These are phyloP conservation scores for Patella caerulea DNA, from an alignment of 2,888 invertebrate species.

Conservation along the genomic window DNA sequence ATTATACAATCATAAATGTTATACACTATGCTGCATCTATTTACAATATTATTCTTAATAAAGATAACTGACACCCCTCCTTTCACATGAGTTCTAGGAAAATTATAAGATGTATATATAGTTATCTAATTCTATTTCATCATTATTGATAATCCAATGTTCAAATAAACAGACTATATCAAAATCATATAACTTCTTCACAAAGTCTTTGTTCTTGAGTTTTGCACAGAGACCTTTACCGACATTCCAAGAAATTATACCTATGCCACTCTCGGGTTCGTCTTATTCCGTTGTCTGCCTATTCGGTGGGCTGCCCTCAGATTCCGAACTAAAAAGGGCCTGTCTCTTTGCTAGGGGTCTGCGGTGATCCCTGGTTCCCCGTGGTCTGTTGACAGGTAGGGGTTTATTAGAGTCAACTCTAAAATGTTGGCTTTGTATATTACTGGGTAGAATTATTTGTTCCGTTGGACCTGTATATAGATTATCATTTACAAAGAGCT, in stretches of 20 bases:
- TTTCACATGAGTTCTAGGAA: background rate
- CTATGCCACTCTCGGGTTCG: background rate
- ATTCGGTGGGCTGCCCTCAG: background rate
- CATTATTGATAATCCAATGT: background rate
- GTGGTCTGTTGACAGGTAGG: background rate
- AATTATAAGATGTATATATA: background rate
- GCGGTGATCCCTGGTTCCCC: background rate
- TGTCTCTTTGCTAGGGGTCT: background rate
- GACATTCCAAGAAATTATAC: background rate
- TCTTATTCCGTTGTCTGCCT: background rate
- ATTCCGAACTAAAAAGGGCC: slow-evolving; percentile 3
- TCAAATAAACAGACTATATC: background rate
- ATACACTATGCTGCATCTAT: background rate
- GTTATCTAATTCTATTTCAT: background rate
- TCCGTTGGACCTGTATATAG: too few relatives aligned
- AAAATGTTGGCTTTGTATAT: too few relatives aligned
- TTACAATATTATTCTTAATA: background rate
- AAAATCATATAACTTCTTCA: background rate
- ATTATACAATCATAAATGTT: slow-evolving; percentile 2
- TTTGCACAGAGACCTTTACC: background rate
- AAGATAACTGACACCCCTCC: background rate
- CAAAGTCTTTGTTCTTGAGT: background rate
- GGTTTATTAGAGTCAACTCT: too few relatives aligned
- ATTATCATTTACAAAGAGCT: too few relatives aligned
- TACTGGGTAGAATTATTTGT: too few relatives aligned